Conservation (phyloP, 2,113 vertebrate genomes). For the Epinephelus moara region DNA sequence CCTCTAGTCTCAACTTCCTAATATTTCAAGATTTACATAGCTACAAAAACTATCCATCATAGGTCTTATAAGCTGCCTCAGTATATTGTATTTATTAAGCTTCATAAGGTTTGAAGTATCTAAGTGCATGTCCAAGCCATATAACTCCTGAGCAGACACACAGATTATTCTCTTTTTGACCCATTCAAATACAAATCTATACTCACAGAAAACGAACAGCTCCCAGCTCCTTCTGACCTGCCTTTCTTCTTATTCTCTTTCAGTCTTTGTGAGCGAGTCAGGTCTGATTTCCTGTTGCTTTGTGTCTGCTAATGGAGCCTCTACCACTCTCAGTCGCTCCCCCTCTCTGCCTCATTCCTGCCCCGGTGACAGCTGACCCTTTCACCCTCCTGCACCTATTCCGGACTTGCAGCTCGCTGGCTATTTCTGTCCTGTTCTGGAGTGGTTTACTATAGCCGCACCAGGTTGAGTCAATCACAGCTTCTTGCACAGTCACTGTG, state of each 20-base stretch:
- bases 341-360: conserved; percentile 52
- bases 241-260: conserved; percentile 3
- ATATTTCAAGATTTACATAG: not conserved
- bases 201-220: conserved; percentile 68
- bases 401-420: conserved; percentile 38
- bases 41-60: not conserved
- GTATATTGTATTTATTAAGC: not conserved
- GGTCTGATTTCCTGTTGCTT: conserved; percentile 16
- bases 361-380: conserved; percentile 81
- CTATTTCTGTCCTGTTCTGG: conserved; percentile 76
- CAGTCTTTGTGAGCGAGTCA: not conserved
- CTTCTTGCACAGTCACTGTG: conserved; percentile 52
- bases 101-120: not conserved
- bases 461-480: conserved; percentile 77
- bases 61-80: not conserved
- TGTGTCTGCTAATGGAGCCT: conserved; percentile 12
- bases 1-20: not conserved
- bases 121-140: not conserved
- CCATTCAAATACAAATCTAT: conserved; percentile 33
- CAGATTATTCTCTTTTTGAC: not conserved
- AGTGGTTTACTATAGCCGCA: conserved; percentile 54
- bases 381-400: conserved; percentile 69
- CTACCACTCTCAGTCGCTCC: conserved; percentile 15
- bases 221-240: not conserved
- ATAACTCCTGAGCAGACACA: not conserved